Evolutionary conservation across 1,140 invertebrate genomes (phyloP).

Genomic region (Lepidurus couesii): DNA sequence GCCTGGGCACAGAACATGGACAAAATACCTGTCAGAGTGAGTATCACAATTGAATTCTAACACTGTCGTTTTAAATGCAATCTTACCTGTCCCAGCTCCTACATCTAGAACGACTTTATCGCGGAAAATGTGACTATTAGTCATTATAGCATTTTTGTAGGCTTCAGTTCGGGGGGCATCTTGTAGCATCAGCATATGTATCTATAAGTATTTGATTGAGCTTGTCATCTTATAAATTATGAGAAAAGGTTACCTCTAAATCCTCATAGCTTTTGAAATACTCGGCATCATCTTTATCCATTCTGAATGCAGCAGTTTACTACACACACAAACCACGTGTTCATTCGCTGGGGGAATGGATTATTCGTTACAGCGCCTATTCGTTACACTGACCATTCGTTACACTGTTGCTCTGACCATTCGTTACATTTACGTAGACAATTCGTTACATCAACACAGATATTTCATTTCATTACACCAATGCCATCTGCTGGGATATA

Average conservation of each 20-base stretch:
- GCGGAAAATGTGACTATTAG: constrained; percentile 52
- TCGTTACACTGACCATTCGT: too few relatives aligned
- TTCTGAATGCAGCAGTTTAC: background rate
- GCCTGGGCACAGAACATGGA: constrained; percentile 93
- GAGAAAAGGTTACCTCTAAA: constrained; percentile 39
- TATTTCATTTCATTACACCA: too few relatives aligned
- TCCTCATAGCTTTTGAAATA: constrained; percentile 43
- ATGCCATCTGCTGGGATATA: too few relatives aligned
- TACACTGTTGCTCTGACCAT: too few relatives aligned
- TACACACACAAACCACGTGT: background rate
- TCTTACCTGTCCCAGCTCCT: constrained; percentile 71
- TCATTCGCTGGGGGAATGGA: too few relatives aligned
- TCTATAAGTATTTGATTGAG: constrained; percentile 45
- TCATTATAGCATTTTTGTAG: constrained; percentile 58
- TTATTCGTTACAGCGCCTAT: too few relatives aligned
- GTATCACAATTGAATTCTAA: constrained; percentile 29
- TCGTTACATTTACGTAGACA: too few relatives aligned
- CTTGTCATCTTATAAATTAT: background rate
- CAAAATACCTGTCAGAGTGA: constrained; percentile 65
- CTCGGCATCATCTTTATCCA: constrained; percentile 28
- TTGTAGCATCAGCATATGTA: constrained; percentile 70
- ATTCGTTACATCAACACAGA: too few relatives aligned
- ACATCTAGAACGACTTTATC: constrained; percentile 74
- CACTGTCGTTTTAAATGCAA: constrained; percentile 26
- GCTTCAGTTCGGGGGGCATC: constrained; percentile 58